These are phyloP conservation scores for Cyclargus thomasi DNA, from an alignment of 1,140 invertebrate genomes.

Conservation along the genomic window DNA sequence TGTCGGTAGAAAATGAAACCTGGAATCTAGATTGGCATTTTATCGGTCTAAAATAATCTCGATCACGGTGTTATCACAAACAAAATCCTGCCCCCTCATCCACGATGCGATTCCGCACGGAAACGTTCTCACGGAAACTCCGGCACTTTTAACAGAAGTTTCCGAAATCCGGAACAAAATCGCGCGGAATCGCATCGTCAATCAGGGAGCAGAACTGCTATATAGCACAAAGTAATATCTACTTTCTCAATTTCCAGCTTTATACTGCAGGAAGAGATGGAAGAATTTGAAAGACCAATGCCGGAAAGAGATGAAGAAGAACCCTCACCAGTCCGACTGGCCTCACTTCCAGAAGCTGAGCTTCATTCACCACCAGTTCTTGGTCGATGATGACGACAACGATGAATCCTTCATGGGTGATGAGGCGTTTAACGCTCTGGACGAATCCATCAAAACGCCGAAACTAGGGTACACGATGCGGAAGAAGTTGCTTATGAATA, in stretches of 20 bases:
- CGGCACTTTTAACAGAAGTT: too few relatives aligned
- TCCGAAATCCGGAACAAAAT: too few relatives aligned
- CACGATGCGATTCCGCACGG: too few relatives aligned
- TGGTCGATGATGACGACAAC: slow-evolving; percentile 60
- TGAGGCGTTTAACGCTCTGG: slow-evolving; percentile 56
- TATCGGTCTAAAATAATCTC: too few relatives aligned
- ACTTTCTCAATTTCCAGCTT: slow-evolving; percentile 41
- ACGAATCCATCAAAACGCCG: slow-evolving; percentile 61
- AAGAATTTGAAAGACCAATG: slow-evolving; percentile 71
- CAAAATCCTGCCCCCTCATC: too few relatives aligned
- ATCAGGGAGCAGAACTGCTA: too few relatives aligned
- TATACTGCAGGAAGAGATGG: slow-evolving; percentile 67
- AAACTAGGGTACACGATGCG: slow-evolving; percentile 64
- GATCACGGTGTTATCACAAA: too few relatives aligned
- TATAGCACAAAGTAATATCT: too few relatives aligned
- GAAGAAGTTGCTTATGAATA: slow-evolving; percentile 65
- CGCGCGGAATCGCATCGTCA: too few relatives aligned
- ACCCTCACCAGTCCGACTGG: slow-evolving; percentile 58
- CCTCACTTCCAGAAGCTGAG: slow-evolving; percentile 60
- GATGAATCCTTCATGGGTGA: slow-evolving; percentile 58
- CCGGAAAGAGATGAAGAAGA: slow-evolving; percentile 67
- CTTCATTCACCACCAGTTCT: slow-evolving; percentile 65
- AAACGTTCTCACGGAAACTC: too few relatives aligned
- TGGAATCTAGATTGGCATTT: too few relatives aligned
- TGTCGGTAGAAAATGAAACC: too few relatives aligned